Evolutionary conservation across 2,113 vertebrate genomes (phyloP).

Genomic region (Brachypodius melanocephalos): DNA sequence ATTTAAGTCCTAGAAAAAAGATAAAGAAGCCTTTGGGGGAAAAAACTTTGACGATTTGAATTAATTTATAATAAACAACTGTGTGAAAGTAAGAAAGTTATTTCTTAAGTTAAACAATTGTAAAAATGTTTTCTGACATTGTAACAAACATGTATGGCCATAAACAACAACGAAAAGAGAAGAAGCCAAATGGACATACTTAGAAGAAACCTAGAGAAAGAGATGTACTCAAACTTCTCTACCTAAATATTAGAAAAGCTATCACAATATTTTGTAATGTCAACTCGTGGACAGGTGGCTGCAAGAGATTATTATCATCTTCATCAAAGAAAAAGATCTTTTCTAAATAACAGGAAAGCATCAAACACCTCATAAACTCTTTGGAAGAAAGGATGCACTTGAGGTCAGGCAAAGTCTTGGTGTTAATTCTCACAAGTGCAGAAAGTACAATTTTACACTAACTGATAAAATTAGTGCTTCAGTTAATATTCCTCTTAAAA

Average conservation of each 20-base stretch:
- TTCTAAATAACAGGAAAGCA: neutral
- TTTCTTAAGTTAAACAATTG: neutral
- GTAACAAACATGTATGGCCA: neutral
- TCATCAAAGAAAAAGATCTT: neutral
- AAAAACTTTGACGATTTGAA: neutral
- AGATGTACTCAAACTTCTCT: neutral
- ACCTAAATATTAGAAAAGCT: neutral
- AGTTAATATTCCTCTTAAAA: neutral
- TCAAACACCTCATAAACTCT: neutral
- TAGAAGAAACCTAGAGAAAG: neutral
- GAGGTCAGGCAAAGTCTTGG: neutral
- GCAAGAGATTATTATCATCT: neutral
- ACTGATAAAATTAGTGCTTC: neutral
- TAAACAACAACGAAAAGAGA: neutral
- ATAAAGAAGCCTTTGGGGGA: neutral
- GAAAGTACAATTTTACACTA: neutral
- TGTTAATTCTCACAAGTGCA: neutral
- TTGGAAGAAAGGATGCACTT: neutral
- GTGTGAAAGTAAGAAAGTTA: neutral
- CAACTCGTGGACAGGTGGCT: neutral
- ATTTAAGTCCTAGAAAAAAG: neutral
- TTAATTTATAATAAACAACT: neutral
- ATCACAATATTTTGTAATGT: neutral
- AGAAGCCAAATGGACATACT: neutral
- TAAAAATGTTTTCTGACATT: neutral